phyloP scores from a whole-genome alignment of 2,113 vertebrate genomes.

The Microcebus ravelobensis region DNA sequence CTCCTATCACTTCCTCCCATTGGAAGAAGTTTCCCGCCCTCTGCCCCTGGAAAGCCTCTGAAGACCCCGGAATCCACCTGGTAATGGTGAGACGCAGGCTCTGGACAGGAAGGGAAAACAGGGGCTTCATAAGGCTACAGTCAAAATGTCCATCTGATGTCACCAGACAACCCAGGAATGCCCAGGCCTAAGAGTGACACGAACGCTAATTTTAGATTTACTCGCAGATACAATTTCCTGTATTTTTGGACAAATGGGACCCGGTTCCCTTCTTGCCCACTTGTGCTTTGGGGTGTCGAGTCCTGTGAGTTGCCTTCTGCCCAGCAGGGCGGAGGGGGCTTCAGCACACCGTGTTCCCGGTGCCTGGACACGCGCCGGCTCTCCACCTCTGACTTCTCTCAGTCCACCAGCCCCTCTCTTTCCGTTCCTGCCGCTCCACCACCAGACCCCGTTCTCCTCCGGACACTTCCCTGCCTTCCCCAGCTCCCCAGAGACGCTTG shows the following conservation, averaged over 20 bases:
- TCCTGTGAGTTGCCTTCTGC: background rate
- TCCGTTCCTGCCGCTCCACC: background rate
- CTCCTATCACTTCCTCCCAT: background rate
- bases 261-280: background rate
- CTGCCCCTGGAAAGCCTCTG: background rate
- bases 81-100: accelerated
- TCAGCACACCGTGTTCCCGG: background rate
- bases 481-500: background rate
- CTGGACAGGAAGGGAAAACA: background rate
- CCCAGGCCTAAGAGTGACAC: background rate
- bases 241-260: background rate
- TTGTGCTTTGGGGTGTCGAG: background rate
- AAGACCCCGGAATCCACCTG: background rate
- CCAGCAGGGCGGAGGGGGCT: background rate
- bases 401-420: no score
- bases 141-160: background rate
- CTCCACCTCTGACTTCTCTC: background rate
- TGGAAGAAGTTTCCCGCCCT: background rate
- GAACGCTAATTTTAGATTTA: background rate
- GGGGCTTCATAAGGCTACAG: background rate
- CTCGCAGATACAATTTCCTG: background rate
- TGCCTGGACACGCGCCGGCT: background rate
- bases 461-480: background rate
- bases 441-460: background rate
- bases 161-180: background rate